Evolutionary conservation across 92 coral and sea anemone genomes (phyloP).

Genomic region (Nematostella vectensis): DNA sequence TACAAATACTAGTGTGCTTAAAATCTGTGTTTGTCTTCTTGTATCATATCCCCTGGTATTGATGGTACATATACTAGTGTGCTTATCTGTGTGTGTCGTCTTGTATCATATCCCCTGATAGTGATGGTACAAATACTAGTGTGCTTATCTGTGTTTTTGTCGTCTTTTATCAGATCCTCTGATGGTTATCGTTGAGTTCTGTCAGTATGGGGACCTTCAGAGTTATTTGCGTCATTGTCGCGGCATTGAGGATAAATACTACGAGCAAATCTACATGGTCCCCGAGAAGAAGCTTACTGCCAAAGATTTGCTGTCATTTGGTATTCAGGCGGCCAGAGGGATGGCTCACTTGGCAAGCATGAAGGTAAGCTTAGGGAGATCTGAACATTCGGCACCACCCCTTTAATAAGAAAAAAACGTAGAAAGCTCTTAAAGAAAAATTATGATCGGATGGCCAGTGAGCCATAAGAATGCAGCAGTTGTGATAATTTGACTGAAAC

Average conservation of each 20-base stretch:
- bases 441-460: too few relatives aligned
- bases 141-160: too few relatives aligned
- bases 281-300: slow-evolving; percentile 76
- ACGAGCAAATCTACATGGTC: slow-evolving; percentile 76
- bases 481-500: too few relatives aligned
- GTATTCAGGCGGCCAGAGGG: slow-evolving; percentile 82
- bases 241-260: slow-evolving; percentile 89
- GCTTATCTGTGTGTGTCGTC: too few relatives aligned
- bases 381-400: background rate
- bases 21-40: too few relatives aligned
- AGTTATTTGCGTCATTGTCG: slow-evolving; percentile 92
- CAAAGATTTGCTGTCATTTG: slow-evolving; percentile 80
- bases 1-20: too few relatives aligned
- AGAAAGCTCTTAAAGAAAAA: too few relatives aligned
- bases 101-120: too few relatives aligned
- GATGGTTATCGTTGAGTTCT: slow-evolving; percentile 95
- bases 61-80: too few relatives aligned
- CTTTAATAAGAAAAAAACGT: background rate
- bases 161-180: too few relatives aligned
- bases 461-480: background rate
- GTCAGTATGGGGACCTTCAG: slow-evolving; percentile 91
- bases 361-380: slow-evolving; percentile 72
- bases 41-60: too few relatives aligned
- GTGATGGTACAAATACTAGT: too few relatives aligned
- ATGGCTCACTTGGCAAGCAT: slow-evolving; percentile 94